phyloP scores from a whole-genome alignment of 2,113 vertebrate genomes.

The Isichthys henryi region DNA sequence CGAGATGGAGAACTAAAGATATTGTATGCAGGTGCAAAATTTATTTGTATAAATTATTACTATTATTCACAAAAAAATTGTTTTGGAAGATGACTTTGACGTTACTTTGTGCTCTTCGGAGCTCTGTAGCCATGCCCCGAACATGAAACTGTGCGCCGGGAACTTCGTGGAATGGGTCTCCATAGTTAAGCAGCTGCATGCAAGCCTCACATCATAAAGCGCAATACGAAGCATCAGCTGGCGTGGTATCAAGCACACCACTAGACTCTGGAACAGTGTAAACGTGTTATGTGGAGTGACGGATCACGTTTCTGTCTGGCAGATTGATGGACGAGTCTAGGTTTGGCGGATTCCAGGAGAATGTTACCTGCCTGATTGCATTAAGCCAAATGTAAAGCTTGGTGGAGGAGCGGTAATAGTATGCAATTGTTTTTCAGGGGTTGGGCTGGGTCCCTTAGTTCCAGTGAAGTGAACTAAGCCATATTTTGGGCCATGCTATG shows the following conservation, averaged over 20 bases:
- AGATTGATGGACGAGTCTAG: neutral
- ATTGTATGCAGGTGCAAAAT: neutral
- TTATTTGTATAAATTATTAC: neutral
- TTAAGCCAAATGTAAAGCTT: neutral
- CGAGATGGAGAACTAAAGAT: neutral
- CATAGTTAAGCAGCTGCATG: neutral
- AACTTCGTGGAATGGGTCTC: neutral
- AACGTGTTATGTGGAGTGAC: neutral
- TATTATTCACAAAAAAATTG: neutral
- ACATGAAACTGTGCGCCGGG: neutral
- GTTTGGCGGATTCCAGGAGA: neutral
- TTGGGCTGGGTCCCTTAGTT: neutral
- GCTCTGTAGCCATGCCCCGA: neutral
- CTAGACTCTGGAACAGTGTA: neutral
- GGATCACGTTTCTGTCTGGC: neutral
- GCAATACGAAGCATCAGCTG: neutral
- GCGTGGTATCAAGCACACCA: neutral
- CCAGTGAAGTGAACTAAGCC: neutral
- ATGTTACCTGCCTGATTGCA: neutral
- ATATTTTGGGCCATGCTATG: neutral
- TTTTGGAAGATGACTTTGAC: neutral
- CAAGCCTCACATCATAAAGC: neutral
- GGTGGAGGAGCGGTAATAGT: neutral
- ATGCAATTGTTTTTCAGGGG: neutral
- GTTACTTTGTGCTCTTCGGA: neutral